phyloP scores from a whole-genome alignment of 23 tunicate species.

The Trididemnum clinides region DNA sequence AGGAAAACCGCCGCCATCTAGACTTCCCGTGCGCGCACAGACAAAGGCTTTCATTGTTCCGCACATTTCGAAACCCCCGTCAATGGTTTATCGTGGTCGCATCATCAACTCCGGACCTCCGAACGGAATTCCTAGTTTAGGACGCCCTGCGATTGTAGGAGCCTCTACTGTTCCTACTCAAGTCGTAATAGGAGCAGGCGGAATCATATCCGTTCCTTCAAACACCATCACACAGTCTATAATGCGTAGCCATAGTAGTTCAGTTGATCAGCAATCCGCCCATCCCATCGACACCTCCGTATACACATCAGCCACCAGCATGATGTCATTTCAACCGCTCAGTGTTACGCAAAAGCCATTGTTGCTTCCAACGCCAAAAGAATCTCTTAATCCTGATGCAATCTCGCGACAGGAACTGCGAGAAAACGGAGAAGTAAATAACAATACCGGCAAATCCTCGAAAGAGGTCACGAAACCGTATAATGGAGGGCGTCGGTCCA shows the following conservation, averaged over 20 bases:
- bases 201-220: slow-evolving; percentile 33
- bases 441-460: not conserved
- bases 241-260: not conserved
- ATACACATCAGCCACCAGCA: not conserved
- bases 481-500: not conserved
- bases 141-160: slow-evolving; percentile 22
- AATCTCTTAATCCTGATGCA: not conserved
- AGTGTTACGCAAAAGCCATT: slow-evolving; percentile 56
- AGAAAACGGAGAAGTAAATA: not conserved
- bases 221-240: not conserved
- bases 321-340: slow-evolving; percentile 47
- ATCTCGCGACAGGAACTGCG: not conserved
- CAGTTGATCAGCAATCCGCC: not conserved
- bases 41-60: slow-evolving; percentile 54
- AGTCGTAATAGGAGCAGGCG: slow-evolving; percentile 50
- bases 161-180: not conserved
- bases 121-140: not conserved
- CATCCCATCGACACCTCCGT: slow-evolving; percentile 6
- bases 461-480: not conserved
- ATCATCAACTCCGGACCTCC: not conserved
- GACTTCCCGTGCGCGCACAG: slow-evolving; percentile 33
- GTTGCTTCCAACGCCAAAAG: slow-evolving; percentile 25
- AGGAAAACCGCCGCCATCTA: slow-evolving; percentile 12
- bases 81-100: slow-evolving; percentile 49
- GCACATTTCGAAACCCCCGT: slow-evolving; percentile 69